phyloP scores from a whole-genome alignment of 2,113 vertebrate species.

The Sinosuthora webbiana region DNA sequence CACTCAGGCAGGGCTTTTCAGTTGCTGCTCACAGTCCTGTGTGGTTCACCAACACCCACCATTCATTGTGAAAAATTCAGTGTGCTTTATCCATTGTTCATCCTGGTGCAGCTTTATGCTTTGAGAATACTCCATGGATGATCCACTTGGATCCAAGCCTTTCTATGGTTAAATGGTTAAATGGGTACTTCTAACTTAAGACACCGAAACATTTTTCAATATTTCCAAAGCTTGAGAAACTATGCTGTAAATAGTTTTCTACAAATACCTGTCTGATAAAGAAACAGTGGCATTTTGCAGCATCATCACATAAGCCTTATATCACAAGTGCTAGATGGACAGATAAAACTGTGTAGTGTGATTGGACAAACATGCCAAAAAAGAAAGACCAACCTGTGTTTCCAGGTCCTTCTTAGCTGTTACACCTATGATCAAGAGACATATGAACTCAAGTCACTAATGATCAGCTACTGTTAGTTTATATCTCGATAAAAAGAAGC shows the following conservation, averaged over 20 bases:
- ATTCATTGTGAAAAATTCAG: background rate
- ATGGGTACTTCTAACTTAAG: background rate
- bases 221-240: background rate
- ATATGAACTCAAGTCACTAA: background rate
- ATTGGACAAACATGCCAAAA: background rate
- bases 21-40: background rate
- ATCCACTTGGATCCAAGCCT: background rate
- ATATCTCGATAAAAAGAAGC: background rate
- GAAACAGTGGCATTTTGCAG: background rate
- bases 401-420: background rate
- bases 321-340: background rate
- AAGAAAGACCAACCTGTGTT: background rate
- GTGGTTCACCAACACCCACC: background rate
- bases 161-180: background rate
- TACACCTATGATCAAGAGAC: background rate
- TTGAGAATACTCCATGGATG: background rate
- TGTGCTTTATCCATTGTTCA: background rate
- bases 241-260: background rate
- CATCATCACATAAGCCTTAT: background rate
- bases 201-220: background rate
- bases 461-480: background rate
- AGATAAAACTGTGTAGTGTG: background rate
- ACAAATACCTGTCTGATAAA: background rate
- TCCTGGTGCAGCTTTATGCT: background rate
- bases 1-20: background rate